Conservation (phyloP, 2,888 invertebrate genomes). For the Rotaria magnacalcarata region DNA sequence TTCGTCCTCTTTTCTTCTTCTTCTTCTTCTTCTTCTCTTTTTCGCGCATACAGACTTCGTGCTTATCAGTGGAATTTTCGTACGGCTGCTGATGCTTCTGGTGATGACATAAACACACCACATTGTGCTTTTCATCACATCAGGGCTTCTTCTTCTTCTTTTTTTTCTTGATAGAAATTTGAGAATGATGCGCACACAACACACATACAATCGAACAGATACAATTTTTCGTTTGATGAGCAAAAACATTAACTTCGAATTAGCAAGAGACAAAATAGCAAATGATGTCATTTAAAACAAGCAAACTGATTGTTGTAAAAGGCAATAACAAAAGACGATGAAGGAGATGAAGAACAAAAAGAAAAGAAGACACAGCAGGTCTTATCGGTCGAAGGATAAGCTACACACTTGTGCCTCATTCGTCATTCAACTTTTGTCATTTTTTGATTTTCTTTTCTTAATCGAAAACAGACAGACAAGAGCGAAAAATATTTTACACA, state of each 20-base stretch:
- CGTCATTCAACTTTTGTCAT: neutral
- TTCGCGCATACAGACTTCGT: neutral
- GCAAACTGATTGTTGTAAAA: constrained; percentile 15
- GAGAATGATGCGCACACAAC: neutral
- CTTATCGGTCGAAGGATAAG: constrained; percentile 5
- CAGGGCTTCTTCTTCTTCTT: neutral
- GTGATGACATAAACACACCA: constrained; percentile 29
- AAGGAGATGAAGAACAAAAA: neutral
- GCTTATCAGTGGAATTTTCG: constrained; percentile 31
- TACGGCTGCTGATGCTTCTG: constrained; percentile 31
- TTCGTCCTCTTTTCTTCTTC: neutral
- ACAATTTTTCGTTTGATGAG: constrained; percentile 20
- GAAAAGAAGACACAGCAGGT: constrained; percentile 11
- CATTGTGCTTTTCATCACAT: constrained; percentile 31
- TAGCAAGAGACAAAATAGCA: constrained; percentile 29
- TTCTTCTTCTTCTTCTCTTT: neutral
- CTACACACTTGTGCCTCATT: constrained; percentile 26
- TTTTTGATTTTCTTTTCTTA: neutral
- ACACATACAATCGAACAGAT: neutral
- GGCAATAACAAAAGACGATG: neutral
- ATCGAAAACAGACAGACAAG: neutral
- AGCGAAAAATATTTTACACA: neutral
- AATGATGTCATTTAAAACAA: constrained; percentile 29
- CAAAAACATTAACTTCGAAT: constrained; percentile 11
- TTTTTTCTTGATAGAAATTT: constrained; percentile 8